A percentile compares a stretch with the other conserved stretches of the same genome.
Evolutionary conservation across 2,113 vertebrate species (phyloP).

Genomic region (Shinisaurus crocodilurus): DNA sequence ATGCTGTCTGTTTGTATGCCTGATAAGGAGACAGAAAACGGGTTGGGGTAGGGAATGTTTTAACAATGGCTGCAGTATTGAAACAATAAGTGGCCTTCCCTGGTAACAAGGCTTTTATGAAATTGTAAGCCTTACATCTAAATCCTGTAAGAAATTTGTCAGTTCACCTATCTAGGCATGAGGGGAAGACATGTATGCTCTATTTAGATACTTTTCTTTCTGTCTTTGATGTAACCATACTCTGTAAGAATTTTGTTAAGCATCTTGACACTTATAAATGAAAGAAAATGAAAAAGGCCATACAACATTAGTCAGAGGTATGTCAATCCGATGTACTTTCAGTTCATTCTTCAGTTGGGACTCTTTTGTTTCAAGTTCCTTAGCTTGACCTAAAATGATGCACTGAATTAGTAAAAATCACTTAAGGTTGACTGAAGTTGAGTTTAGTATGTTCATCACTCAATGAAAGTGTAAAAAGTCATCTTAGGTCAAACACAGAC

Average conservation of each 20-base stretch:
- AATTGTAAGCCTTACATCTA: background rate
- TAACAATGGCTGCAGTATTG: background rate
- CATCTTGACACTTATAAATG: background rate
- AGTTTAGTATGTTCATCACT: background rate
- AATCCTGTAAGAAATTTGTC: background rate
- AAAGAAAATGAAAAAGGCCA: constrained; percentile 35
- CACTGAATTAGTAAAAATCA: constrained; percentile 5
- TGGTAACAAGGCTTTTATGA: background rate
- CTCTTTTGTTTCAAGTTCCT: constrained; percentile 77
- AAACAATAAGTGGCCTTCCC: background rate
- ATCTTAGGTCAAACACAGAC: background rate
- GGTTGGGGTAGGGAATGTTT: background rate
- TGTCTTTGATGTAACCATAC: background rate
- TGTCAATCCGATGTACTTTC: constrained; percentile 67
- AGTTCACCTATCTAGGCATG: background rate
- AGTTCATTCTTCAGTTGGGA: constrained; percentile 74
- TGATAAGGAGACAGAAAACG: background rate
- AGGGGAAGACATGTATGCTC: background rate
- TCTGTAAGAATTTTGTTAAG: background rate
- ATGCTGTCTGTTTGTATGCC: background rate
- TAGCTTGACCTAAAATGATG: constrained; percentile 75
- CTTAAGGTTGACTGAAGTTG: background rate
- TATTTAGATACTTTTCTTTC: background rate
- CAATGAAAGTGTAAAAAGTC: background rate
- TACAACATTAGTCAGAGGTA: constrained; percentile 75